Base-by-base conservation (phyloP, 2,888 invertebrate species). In the Rhagonycha fulva region DNA sequence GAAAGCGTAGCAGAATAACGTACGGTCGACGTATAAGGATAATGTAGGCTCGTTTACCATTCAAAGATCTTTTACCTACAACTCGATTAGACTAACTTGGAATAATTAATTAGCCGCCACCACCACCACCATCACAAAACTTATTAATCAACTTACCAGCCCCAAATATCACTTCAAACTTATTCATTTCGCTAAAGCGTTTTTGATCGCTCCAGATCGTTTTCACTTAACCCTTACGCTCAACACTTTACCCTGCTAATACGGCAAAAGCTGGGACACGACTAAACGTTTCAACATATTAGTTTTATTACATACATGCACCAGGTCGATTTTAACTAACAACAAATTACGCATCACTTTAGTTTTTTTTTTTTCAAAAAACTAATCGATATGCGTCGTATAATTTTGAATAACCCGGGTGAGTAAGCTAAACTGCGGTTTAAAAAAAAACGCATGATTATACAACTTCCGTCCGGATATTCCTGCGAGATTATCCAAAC, bases 1-100 rank as follows among this genome's bases (percentile, higher is more conserved):
- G 77, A 78, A 78, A 71, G 77, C 75, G 75, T 70, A 73, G 63
- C 72, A 70, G 77, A 75, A 78, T 75, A 78, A 78, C 75, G 75
- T 75, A 75, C 75, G 73, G 70, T 70, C 72, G 78, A 75, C 74
- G 75, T 75, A 68, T 73, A 73, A 72, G 73, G 77, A 72, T 72
- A 77, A 75, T 75, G 68, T 70, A 70, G 70, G 78, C 75, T 30
- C 75, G 70, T 68, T 77, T 71, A 67, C 78, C 69, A 75, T 75
- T 72, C 73, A 68, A 77, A 77, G 74, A 75, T 75, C 71, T 71
- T 47, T 74, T 72, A 75, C 77, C 69, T 77, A 69, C 69, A 70
- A 71, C 77, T 77, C 74, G 77, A 77, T 77, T 77, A 77, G 77
- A 68, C 71, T 32, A 74, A 76, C 71, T 73, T 76, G 47, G 24